phyloP scores from a whole-genome alignment of 2,888 invertebrate genomes.

The Teleogryllus oceanicus region DNA sequence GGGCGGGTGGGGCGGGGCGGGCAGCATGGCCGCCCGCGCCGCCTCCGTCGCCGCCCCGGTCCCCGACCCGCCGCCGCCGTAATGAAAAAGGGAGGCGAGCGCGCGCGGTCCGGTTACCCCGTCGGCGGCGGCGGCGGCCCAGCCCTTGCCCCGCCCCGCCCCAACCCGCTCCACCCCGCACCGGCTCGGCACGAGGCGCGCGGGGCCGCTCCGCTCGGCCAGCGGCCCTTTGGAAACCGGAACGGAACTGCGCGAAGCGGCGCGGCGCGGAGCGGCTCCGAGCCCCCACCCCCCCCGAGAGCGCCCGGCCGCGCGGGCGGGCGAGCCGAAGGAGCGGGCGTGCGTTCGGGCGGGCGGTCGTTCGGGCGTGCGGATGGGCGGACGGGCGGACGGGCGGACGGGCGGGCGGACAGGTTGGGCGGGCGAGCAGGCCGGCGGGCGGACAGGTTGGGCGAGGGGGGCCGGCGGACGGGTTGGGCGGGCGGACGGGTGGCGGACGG shows the following conservation, averaged over 20 bases:
- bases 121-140: neutral
- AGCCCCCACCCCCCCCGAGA: neutral
- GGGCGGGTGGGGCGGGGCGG: too few relatives aligned
- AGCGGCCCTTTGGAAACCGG: constrained; percentile 5
- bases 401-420: too few relatives aligned
- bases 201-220: neutral
- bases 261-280: neutral
- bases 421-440: too few relatives aligned
- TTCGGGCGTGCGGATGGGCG: neutral
- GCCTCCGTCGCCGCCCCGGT: neutral
- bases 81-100: neutral
- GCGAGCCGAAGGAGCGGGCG: neutral
- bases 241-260: neutral
- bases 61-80: neutral
- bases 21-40: neutral
- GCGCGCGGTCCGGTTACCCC: neutral
- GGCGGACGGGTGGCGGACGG: too few relatives aligned
- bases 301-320: neutral
- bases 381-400: neutral
- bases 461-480: too few relatives aligned
- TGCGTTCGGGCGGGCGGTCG: neutral
- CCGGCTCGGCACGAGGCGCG: neutral
- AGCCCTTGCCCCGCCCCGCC: neutral
- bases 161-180: neutral
- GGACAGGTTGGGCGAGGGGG: too few relatives aligned